These are phyloP conservation scores for Geophilus truncorum DNA, from an alignment of 2,888 invertebrate species.

Conservation along the genomic window DNA sequence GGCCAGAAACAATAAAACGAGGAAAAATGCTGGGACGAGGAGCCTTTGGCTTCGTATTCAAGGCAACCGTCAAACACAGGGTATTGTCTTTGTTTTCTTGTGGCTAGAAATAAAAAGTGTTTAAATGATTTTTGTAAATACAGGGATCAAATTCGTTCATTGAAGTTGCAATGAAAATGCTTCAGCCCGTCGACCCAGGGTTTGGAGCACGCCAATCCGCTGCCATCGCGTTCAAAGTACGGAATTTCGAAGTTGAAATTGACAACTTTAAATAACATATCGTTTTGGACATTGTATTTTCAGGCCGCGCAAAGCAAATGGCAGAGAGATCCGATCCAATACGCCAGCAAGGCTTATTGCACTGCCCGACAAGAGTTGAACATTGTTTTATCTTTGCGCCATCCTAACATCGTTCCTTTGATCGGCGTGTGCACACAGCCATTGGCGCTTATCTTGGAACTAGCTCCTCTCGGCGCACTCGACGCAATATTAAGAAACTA, in stretches of 20 bases:
- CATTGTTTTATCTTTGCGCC: conserved; percentile 75
- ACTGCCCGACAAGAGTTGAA: conserved; percentile 91
- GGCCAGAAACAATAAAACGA: conserved; percentile 72
- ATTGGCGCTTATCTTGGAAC: conserved; percentile 76
- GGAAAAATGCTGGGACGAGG: conserved; percentile 75
- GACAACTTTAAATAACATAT: too few species aligned
- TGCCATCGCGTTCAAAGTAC: conserved; percentile 56
- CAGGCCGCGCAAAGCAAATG: conserved; percentile 78
- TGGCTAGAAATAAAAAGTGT: not conserved
- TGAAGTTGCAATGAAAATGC: conserved; percentile 88
- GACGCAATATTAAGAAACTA: conserved; percentile 79
- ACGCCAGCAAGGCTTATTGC: conserved; percentile 92
- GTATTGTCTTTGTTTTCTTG: too few species aligned
- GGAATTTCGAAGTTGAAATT: not conserved
- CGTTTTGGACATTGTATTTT: conserved; percentile 32
- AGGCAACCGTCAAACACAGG: conserved; percentile 57
- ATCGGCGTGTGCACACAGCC: conserved; percentile 86
- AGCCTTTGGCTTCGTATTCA: conserved; percentile 95
- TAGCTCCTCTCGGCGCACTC: conserved; percentile 89
- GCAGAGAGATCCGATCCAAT: conserved; percentile 86
- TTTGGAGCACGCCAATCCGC: conserved; percentile 63
- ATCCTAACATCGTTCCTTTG: conserved; percentile 87
- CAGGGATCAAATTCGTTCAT: conserved; percentile 50
- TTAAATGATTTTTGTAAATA: conserved; percentile 47
- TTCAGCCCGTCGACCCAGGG: conserved; percentile 88